These are phyloP conservation scores for Mayetiola destructor DNA, from an alignment of 2,888 invertebrate species.

Conservation along the genomic window DNA sequence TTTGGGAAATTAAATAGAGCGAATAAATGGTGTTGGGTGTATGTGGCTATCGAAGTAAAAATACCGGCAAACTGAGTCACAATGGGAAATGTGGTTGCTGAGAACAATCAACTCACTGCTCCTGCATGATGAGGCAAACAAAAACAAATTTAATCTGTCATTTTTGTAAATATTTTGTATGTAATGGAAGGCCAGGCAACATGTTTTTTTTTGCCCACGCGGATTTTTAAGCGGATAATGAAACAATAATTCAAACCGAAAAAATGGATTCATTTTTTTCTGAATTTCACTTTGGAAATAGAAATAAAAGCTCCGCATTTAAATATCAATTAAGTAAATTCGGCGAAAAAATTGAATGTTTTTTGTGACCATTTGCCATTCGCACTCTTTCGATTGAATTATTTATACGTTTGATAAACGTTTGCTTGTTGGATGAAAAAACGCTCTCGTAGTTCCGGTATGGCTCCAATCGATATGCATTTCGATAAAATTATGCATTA, in stretches of 20 bases:
- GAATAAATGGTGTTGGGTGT: neutral
- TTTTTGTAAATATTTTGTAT: too few species aligned
- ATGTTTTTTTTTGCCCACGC: neutral
- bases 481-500: too few species aligned
- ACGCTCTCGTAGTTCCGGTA: too few species aligned
- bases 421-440: too few species aligned
- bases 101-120: neutral
- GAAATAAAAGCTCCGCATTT: slow-evolving; percentile 6
- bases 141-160: slow-evolving; percentile 1
- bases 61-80: neutral
- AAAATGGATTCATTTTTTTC: too few species aligned
- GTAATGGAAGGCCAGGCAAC: neutral
- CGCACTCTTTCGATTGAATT: neutral
- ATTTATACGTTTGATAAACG: neutral
- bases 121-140: too few species aligned
- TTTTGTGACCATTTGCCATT: slow-evolving; percentile 11
- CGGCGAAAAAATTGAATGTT: slow-evolving; percentile 4
- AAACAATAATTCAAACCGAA: slow-evolving; percentile 7
- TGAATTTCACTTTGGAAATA: neutral
- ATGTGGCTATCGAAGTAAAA: neutral
- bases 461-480: too few species aligned
- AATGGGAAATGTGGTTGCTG: neutral
- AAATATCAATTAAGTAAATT: slow-evolving; percentile 11
- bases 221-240: neutral
- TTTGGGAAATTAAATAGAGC: too few species aligned